Evolutionary conservation across 92 coral and sea anemone species (phyloP).

Genomic region (Nematostella vectensis): DNA sequence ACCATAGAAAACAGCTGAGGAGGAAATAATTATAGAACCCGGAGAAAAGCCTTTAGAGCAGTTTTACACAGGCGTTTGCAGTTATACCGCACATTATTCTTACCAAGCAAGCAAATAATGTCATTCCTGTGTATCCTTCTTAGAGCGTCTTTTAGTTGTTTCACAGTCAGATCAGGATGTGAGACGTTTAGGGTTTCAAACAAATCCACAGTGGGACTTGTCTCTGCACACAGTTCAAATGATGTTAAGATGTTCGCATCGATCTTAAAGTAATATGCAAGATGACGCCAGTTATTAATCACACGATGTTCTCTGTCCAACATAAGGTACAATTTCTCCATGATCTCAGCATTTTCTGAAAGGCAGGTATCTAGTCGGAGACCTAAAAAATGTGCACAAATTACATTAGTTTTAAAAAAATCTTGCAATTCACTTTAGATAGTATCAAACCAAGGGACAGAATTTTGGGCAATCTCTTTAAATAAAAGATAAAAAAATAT

Average conservation of each 20-base stretch:
- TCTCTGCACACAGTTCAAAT: slow-evolving; percentile 27
- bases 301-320: slow-evolving; percentile 27
- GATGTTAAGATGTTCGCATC: slow-evolving; percentile 11
- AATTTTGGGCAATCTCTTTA: too few relatives aligned
- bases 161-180: slow-evolving; percentile 17
- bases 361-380: neutral
- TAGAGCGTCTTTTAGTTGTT: slow-evolving; percentile 13
- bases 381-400: slow-evolving; percentile 23
- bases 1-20: too few relatives aligned
- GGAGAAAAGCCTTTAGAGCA: too few relatives aligned
- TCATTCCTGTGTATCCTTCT: slow-evolving; percentile 25
- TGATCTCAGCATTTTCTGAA: neutral
- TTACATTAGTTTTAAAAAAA: too few relatives aligned
- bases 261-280: slow-evolving; percentile 23
- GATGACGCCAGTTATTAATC: slow-evolving; percentile 32
- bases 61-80: too few relatives aligned
- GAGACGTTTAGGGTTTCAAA: slow-evolving; percentile 23
- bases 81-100: too few relatives aligned
- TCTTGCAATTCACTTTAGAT: too few relatives aligned
- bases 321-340: slow-evolving; percentile 14
- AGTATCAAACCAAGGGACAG: too few relatives aligned
- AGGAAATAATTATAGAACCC: too few relatives aligned
- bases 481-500: too few relatives aligned
- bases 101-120: too few relatives aligned
- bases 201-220: slow-evolving; percentile 32